phyloP scores from a whole-genome alignment of 2,797 vertebrate species.

The Enteromius trimaculatus region DNA sequence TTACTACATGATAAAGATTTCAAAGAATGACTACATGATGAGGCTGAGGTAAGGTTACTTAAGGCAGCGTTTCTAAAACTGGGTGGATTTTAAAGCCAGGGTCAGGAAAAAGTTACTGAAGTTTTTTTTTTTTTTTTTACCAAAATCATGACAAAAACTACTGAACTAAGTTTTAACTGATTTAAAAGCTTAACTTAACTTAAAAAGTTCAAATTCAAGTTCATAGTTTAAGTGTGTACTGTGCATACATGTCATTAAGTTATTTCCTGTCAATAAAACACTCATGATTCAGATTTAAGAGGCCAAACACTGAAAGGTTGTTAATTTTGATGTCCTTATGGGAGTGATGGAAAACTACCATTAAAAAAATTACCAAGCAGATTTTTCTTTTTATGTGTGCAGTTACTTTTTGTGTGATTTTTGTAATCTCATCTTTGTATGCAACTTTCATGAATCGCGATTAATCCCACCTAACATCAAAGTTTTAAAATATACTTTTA shows the following conservation, averaged over 20 bases:
- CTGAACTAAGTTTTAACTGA: not conserved
- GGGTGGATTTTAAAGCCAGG: not conserved
- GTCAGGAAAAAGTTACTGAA: not conserved
- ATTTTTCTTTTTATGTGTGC: not conserved
- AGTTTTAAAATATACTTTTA: no score
- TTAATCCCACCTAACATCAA: no score
- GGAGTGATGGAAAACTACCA: not conserved
- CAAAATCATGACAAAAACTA: not conserved
- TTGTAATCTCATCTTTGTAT: not conserved
- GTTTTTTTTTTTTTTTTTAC: not conserved
- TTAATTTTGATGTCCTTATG: not conserved
- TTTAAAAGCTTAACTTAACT: not conserved
- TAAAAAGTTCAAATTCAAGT: not conserved
- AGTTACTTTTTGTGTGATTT: not conserved
- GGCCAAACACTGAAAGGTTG: not conserved
- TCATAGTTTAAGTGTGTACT: not conserved
- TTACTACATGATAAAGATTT: not conserved
- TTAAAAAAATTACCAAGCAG: not conserved
- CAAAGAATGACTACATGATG: not conserved
- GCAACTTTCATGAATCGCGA: not conserved
- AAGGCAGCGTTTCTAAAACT: not conserved
- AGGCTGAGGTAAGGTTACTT: constrained; percentile 31
- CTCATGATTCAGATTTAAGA: not conserved
- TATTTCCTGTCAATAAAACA: not conserved
- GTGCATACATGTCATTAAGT: not conserved